A percentile compares a stretch with the other conserved stretches of the same genome.
Conservation (phyloP, 2,797 vertebrate genomes). For the Macroramphosus scolopax region DNA sequence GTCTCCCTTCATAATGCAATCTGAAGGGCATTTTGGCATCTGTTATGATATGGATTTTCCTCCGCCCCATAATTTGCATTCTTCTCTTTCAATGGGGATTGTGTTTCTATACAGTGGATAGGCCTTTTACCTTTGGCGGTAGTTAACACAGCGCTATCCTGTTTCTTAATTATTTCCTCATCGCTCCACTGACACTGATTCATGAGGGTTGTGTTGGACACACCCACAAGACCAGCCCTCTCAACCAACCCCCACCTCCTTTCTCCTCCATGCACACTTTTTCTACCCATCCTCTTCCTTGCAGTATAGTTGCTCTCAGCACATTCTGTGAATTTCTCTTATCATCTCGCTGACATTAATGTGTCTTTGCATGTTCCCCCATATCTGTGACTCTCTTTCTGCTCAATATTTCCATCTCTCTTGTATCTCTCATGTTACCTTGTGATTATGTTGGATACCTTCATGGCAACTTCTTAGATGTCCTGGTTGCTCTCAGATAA, state of each 20-base stretch:
- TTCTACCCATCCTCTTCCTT: slow-evolving; percentile 10
- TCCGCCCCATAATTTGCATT: slow-evolving; percentile 61
- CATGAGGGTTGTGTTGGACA: slow-evolving; percentile 70
- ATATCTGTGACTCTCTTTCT: too few species aligned
- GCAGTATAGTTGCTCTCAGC: slow-evolving; percentile 18
- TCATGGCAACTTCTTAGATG: slow-evolving; percentile 58
- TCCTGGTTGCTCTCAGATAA: slow-evolving; percentile 62
- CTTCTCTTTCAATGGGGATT: slow-evolving; percentile 53
- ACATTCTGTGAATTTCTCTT: too few species aligned
- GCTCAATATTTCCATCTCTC: slow-evolving; percentile 13
- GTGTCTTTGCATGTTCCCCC: too few species aligned
- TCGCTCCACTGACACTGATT: slow-evolving; percentile 78
- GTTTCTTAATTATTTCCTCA: slow-evolving; percentile 81
- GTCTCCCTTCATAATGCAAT: slow-evolving; percentile 76
- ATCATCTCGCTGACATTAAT: too few species aligned
- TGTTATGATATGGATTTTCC: slow-evolving; percentile 72
- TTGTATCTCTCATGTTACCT: slow-evolving; percentile 43
- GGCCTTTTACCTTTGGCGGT: slow-evolving; percentile 68
- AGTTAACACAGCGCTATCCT: slow-evolving; percentile 64
- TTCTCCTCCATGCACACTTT: slow-evolving; percentile 16
- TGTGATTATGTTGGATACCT: too few species aligned
- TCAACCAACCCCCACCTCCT: slow-evolving; percentile 51
- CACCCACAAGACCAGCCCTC: too few species aligned
- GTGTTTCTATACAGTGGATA: slow-evolving; percentile 57
- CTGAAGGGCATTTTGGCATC: slow-evolving; percentile 75